Evolutionary conservation across 2,797 vertebrate genomes (phyloP).

Genomic region (Sternarchorhynchus goeldii): DNA sequence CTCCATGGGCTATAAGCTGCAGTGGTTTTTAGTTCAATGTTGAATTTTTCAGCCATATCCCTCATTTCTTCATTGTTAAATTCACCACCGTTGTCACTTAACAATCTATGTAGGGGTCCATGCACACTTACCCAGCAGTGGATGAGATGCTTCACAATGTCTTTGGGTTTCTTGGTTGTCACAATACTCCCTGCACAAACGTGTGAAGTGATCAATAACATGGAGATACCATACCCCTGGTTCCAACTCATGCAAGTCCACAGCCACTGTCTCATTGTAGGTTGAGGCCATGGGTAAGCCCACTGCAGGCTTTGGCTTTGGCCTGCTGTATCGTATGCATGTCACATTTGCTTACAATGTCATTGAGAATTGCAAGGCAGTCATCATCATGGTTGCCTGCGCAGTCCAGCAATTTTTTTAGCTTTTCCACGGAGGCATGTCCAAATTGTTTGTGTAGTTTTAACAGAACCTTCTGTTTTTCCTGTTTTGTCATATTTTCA

Average conservation of each 20-base stretch:
- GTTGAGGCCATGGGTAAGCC: constrained; percentile 17
- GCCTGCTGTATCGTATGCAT: constrained; percentile 39
- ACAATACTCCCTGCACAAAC: constrained; percentile 42
- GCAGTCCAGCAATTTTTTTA: constrained; percentile 22
- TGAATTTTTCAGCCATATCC: constrained; percentile 57
- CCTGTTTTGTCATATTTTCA: constrained; percentile 41
- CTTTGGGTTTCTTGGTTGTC: constrained; percentile 29
- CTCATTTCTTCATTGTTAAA: too few species aligned
- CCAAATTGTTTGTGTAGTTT: constrained; percentile 52
- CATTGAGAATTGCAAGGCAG: constrained; percentile 20
- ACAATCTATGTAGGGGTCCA: constrained; percentile 28
- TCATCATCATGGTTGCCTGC: constrained; percentile 44
- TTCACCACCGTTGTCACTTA: constrained; percentile 53
- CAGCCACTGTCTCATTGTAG: constrained; percentile 51
- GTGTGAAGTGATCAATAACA: constrained; percentile 50
- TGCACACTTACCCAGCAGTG: constrained; percentile 53
- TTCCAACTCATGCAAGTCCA: constrained; percentile 52
- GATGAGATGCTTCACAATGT: constrained; percentile 50
- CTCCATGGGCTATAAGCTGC: constrained; percentile 32
- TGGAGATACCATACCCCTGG: constrained; percentile 50
- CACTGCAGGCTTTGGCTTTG: constrained; percentile 38
- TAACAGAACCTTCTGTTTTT: constrained; percentile 38
- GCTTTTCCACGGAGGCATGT: constrained; percentile 39
- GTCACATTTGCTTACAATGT: constrained; percentile 48
- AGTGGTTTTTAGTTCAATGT: constrained; percentile 36